Evolutionary conservation across 2,797 vertebrate species (phyloP), one percentile per base, ranked within the genome.

Genomic region (Parauchenoglanis punctatus): DNA sequence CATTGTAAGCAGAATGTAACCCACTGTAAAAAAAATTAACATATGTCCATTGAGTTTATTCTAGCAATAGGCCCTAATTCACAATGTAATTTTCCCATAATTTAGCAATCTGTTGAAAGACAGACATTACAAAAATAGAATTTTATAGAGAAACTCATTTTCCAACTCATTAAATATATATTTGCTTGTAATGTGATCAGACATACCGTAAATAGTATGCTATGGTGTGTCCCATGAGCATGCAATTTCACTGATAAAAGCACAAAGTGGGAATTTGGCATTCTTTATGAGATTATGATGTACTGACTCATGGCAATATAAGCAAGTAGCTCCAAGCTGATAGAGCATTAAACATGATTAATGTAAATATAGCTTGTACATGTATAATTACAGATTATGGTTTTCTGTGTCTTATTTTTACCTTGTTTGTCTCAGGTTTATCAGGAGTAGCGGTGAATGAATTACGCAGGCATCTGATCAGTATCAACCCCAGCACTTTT

Each of bases 401-500:
- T 35, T 35, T 68, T 68, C 59, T 23, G 18, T 10, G 23, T 61
- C 59, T 61, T 25, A 25, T 25, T 63, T 81, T 59, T 46, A 31
- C 4, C 25, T 18, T 87, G 63, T 87, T 63, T 86, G 59, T 28
- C 35, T 28, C 92, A 99, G 98, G 97, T 78, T 96, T 97, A 1
- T 96, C 98, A 72, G 97, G 97, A 35, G 97, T 98, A 83, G 98
- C 97, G 75, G 96, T 99, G 25, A 98, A 97, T 81, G 97, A 98
- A 91, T 92, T 99, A 63, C 95, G 97, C 89, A 95, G 96, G 89
- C 94, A 94, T 84, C 95, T 99, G 85, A 97, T 99, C 78, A 94
- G 94, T 89, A 94, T 95, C 76, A 96, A 98, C 92, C 97, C 97
- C 28, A 91, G 88, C 0, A 94, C 90, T 56, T 97, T 97, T 92